These are phyloP conservation scores for Megalopta genalis DNA, from an alignment of 1,140 invertebrate genomes.

Conservation along the genomic window DNA sequence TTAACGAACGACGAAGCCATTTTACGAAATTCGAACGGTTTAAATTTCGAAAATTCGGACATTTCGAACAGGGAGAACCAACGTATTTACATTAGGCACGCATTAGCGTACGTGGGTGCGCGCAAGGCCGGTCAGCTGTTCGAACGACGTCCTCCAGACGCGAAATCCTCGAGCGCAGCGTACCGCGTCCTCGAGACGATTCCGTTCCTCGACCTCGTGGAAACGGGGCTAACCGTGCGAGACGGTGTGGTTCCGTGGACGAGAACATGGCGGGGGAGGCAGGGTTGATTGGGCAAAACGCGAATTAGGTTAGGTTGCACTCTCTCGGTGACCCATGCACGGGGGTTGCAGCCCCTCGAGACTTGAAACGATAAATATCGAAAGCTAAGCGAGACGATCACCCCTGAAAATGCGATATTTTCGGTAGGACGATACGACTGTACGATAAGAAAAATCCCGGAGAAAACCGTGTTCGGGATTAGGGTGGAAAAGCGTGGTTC, in stretches of 20 bases:
- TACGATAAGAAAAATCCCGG: too few species aligned
- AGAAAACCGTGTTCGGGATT: conserved; percentile 9
- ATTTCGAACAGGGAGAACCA: too few species aligned
- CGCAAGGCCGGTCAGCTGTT: conserved; percentile 53
- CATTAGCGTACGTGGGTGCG: conserved; percentile 10
- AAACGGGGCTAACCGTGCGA: conserved; percentile 63
- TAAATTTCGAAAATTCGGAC: too few species aligned
- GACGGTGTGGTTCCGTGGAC: conserved; percentile 36
- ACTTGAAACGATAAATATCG: too few species aligned
- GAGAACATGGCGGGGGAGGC: conserved; percentile 52
- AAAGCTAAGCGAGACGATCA: too few species aligned
- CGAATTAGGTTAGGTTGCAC: conserved; percentile 51
- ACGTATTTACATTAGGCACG: conserved; percentile 25
- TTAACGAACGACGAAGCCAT: too few species aligned
- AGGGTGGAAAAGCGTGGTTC: conserved; percentile 57
- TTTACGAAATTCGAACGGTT: too few species aligned
- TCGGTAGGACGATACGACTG: too few species aligned
- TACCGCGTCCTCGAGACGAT: conserved; percentile 59
- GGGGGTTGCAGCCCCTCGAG: not conserved
- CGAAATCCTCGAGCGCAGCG: conserved; percentile 28
- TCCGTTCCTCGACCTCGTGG: conserved; percentile 65
- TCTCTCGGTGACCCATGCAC: not conserved
- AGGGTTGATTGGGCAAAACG: conserved; percentile 37
- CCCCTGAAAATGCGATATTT: too few species aligned
- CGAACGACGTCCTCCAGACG: conserved; percentile 37